Percentiles rank a stretch among this genome's conserved stretches.
These are phyloP conservation scores for Trissolcus basalis DNA, from an alignment of 1,140 invertebrate genomes.

Conservation along the genomic window DNA sequence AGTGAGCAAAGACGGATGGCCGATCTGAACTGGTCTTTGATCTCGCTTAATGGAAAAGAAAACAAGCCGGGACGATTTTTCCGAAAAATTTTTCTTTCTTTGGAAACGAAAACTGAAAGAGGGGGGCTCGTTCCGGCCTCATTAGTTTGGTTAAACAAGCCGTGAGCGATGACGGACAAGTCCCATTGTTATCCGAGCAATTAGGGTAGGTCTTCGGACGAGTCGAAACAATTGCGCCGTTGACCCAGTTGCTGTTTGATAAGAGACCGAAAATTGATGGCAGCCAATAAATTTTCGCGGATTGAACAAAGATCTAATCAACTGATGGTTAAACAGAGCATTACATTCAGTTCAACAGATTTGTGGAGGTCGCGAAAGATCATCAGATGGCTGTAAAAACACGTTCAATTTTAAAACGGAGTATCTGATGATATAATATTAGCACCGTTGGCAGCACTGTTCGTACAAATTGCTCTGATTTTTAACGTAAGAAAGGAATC, in stretches of 20 bases:
- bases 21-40: constrained; percentile 7
- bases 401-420: too few species aligned
- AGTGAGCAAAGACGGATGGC: constrained; percentile 4
- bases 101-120: neutral
- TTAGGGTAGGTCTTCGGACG: constrained; percentile 26
- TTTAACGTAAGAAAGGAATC: too few species aligned
- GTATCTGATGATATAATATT: too few species aligned
- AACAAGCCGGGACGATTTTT: constrained; percentile 4
- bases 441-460: too few species aligned
- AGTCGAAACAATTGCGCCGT: neutral
- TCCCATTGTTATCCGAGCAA: constrained; percentile 31
- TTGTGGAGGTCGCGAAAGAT: constrained; percentile 9
- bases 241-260: constrained; percentile 38
- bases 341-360: neutral
- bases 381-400: neutral
- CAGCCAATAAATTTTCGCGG: constrained; percentile 16
- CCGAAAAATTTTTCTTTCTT: neutral
- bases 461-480: too few species aligned
- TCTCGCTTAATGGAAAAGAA: constrained; percentile 16
- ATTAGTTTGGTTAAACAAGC: constrained; percentile 21
- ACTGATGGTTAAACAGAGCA: too few species aligned
- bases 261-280: constrained; percentile 35
- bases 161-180: constrained; percentile 25
- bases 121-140: constrained; percentile 1
- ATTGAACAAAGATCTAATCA: constrained; percentile 14